A percentile compares a stretch with the other conserved stretches of the same genome.
Evolutionary conservation across 1,140 invertebrate genomes (phyloP).

Genomic region (Portunus trituberculatus): DNA sequence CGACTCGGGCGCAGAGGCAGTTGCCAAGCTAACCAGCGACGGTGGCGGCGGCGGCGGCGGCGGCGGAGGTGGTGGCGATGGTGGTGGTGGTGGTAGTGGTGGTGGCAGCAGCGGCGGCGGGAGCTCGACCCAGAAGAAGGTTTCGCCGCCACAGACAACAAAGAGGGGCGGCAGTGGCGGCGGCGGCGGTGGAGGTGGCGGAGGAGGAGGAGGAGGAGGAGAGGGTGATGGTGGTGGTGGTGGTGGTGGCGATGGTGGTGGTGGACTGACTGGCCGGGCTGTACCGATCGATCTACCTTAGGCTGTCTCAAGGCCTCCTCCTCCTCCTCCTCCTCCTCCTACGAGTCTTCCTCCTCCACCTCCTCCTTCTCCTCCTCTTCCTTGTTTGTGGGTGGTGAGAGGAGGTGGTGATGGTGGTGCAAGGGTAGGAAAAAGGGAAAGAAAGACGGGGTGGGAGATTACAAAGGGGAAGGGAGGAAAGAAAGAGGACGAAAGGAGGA

Average conservation of each 20-base stretch:
- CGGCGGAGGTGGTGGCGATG: no score
- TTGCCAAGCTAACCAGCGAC: not conserved
- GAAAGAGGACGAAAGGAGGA: not conserved
- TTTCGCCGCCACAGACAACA: constrained; percentile 45
- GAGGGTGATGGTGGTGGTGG: not conserved
- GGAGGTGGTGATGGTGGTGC: not conserved
- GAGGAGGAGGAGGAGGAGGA: no score
- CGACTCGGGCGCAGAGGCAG: not conserved
- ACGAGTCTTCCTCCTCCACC: constrained; percentile 8
- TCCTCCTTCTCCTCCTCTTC: not conserved
- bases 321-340: constrained; percentile 25
- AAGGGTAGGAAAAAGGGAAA: not conserved
- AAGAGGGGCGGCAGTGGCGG: constrained; percentile 42
- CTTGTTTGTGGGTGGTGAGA: not conserved
- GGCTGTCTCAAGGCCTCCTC: constrained; percentile 32
- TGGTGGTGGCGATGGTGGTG: not conserved
- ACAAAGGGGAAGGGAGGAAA: not conserved
- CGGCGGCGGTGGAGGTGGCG: not conserved
- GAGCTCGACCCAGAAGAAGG: not conserved
- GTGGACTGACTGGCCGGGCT: not conserved
- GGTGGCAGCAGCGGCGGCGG: no score
- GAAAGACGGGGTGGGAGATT: not conserved
- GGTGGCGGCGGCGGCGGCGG: not conserved
- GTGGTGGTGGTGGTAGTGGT: no score
- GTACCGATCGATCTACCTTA: constrained; percentile 30